Base-by-base conservation (phyloP, 2,797 vertebrate species). In the Muraenolepis orangiensis region DNA sequence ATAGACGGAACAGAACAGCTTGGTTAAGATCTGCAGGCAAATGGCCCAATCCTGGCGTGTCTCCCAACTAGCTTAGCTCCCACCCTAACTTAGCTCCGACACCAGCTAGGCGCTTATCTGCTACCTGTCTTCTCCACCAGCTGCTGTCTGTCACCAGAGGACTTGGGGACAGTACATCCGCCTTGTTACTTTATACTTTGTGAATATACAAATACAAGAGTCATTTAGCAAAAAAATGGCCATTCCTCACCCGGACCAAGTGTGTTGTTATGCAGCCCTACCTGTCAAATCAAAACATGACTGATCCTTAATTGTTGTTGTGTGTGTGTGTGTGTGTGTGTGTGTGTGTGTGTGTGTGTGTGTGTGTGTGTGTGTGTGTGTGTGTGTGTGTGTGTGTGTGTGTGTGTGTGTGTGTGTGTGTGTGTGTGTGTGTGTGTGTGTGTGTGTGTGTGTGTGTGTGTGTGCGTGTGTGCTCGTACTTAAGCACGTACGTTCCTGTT, bases 401-500 rank as follows among this genome's bases (percentile, higher is more conserved):
- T 51, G 46, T 51, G 18, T 51, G 46, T 51, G 46, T 51, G 46
- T n/a, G 32, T 34, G 3, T 4, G 11, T 23, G 51, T 61, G 51
- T 61, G 51, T 61, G 51, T 61, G 51, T 51, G 46, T 51, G 18
- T 51, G 46, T 51, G 46, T 51, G 46, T 61, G 51, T 61, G 51
- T 61, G 51, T 61, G 51, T 61, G 51, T 61, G n/a, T 61, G 51
- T 61, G 20, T 12, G 51, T 57, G 51, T n/a, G 51, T 23, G n/a
- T 23, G 20, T 23, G n/a, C 14, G n/a, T 10, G 20, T 8, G 7
- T 7, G 14, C n/a, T 10, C 7, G 7, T 23, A 6, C 7, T 8
- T 61, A n/a, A 16, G 51, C 51, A 26, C 6, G 51, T 20, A 61
- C n/a, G 51, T 61, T 61, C 51, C 51, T 61, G 51, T 61, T 82